A percentile compares a stretch with the other conserved stretches of the same genome.
Evolutionary conservation across 1,140 invertebrate species (phyloP).

Genomic region (Aporrectodea caliginosa): DNA sequence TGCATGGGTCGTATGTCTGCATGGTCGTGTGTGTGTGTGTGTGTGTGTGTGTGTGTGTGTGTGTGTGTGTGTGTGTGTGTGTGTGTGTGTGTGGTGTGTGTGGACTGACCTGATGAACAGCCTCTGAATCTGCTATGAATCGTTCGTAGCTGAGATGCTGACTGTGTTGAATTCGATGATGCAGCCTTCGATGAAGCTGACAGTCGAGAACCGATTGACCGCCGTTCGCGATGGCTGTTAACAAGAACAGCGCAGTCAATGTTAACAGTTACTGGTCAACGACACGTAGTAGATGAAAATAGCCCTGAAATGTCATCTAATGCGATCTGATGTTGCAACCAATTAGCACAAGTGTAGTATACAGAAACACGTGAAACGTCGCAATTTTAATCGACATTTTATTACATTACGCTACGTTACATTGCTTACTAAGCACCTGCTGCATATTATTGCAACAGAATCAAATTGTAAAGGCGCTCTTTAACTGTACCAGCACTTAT

Average conservation of each 20-base stretch:
- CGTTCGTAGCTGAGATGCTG: background rate
- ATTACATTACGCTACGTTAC: background rate
- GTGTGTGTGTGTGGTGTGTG: no score
- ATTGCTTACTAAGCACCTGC: no score
- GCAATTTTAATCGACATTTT: background rate
- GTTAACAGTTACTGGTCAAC: background rate
- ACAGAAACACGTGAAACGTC: background rate
- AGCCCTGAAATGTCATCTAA: no score
- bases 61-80: slow-evolving; percentile 9
- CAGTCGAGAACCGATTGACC: background rate
- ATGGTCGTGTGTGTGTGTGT: background rate
- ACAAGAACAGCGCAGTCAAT: background rate
- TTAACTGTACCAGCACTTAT: no score
- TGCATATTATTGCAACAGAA: no score
- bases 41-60: background rate
- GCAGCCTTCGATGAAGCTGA: background rate
- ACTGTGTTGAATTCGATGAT: background rate
- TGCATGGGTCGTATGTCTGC: background rate
- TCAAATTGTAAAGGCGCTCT: no score
- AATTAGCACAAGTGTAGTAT: no score
- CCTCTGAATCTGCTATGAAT: background rate
- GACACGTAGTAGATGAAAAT: no score
- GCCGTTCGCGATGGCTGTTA: background rate
- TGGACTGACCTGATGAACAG: background rate
- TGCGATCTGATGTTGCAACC: no score